These are phyloP conservation scores for Globodera rostochiensis DNA, from an alignment of 1,140 invertebrate genomes.

Conservation along the genomic window DNA sequence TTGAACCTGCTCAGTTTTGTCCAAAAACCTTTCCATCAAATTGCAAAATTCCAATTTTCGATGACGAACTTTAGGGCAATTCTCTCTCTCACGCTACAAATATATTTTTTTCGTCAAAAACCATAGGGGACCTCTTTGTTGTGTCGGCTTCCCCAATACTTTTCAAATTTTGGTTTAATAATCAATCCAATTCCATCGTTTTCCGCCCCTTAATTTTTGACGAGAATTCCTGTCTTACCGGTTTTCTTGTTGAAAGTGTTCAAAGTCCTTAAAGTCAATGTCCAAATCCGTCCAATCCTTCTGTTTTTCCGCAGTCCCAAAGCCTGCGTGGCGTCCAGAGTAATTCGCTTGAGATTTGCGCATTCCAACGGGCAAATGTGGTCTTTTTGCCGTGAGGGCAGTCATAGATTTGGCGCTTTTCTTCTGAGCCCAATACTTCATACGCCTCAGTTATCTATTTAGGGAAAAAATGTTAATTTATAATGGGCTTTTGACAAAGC, in stretches of 20 bases:
- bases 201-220: not conserved
- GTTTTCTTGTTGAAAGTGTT: slow-evolving; percentile 44
- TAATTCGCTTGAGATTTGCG: slow-evolving; percentile 2
- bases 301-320: not conserved
- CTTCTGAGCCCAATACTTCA: slow-evolving; percentile 66
- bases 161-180: no score
- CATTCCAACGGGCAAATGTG: not conserved
- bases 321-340: slow-evolving; percentile 6
- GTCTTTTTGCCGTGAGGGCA: slow-evolving; percentile 14
- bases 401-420: slow-evolving; percentile 66
- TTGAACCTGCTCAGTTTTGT: no score
- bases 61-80: no score
- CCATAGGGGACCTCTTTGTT: no score
- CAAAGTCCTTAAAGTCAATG: slow-evolving; percentile 50
- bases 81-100: no score
- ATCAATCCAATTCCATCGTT: no score
- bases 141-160: no score
- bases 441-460: slow-evolving; percentile 61
- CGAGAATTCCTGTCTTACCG: slow-evolving; percentile 7
- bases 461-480: slow-evolving; percentile 19
- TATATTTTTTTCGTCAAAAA: no score
- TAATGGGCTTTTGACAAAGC: no score
- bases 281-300: slow-evolving; percentile 45
- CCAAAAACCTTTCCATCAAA: no score
- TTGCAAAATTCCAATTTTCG: no score